Conservation (phyloP, 2,888 invertebrate genomes). For the Anthrax anthrax region DNA sequence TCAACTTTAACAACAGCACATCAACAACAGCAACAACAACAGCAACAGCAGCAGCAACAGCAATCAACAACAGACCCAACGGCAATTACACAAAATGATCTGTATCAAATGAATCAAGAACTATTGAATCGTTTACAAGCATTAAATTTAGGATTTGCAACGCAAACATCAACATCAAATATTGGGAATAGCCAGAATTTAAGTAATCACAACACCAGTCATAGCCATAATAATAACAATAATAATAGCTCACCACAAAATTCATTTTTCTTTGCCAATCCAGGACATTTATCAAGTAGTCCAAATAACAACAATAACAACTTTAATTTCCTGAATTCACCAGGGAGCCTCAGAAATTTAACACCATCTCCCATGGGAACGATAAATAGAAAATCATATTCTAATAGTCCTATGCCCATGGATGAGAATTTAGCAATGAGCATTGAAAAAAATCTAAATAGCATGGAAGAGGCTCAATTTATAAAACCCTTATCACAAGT, state of each 20-base stretch:
- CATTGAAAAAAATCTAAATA: conserved; percentile 35
- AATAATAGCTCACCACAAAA: conserved; percentile 27
- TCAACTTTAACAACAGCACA: conserved; percentile 21
- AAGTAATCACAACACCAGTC: background rate
- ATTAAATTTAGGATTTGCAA: conserved; percentile 24
- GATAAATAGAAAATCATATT: conserved; percentile 30
- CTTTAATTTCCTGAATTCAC: conserved; percentile 23
- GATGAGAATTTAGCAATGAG: conserved; percentile 24
- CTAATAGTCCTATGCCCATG: conserved; percentile 23
- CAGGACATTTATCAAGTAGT: conserved; percentile 25
- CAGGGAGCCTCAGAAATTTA: conserved; percentile 21
- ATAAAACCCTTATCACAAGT: conserved; percentile 54
- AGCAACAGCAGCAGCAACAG: no score
- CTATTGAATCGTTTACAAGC: conserved; percentile 32
- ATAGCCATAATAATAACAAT: conserved; percentile 13
- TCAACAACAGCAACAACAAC: conserved; percentile 14
- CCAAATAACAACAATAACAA: conserved; percentile 21
- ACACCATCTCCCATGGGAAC: conserved; percentile 31
- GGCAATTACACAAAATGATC: conserved; percentile 25
- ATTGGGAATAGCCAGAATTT: background rate
- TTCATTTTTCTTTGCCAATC: conserved; percentile 32
- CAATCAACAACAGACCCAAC: background rate
- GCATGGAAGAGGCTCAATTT: conserved; percentile 43
- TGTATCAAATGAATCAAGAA: conserved; percentile 34
- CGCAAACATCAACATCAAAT: conserved; percentile 6